Evolutionary conservation across 2,888 invertebrate species (phyloP).

Genomic region (Mechanitis mazaeus): DNA sequence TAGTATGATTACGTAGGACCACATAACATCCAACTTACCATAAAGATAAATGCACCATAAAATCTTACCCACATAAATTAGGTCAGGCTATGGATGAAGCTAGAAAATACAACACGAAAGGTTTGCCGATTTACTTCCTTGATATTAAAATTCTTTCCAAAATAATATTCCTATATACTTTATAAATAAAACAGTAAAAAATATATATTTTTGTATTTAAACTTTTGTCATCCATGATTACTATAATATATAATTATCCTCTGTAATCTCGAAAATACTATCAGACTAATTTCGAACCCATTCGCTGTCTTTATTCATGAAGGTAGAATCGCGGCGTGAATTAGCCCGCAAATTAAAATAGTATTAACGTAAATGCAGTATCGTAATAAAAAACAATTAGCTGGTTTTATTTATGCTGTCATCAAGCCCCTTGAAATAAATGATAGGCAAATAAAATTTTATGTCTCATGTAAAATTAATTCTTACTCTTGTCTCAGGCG

Average conservation of each 20-base stretch:
- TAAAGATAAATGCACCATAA: slow-evolving; percentile 23
- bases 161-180: background rate
- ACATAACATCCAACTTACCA: slow-evolving; percentile 15
- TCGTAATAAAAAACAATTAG: background rate
- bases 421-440: slow-evolving; percentile 2
- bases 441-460: background rate
- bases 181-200: background rate
- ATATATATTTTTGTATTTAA: too few relatives aligned
- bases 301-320: too few relatives aligned
- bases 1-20: background rate
- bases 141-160: too few relatives aligned
- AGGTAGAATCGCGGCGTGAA: too few relatives aligned
- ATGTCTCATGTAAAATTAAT: background rate
- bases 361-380: too few relatives aligned
- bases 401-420: background rate
- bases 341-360: too few relatives aligned
- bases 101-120: background rate
- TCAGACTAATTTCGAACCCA: too few relatives aligned
- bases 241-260: too few relatives aligned
- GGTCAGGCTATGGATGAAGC: background rate
- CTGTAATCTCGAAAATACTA: too few relatives aligned
- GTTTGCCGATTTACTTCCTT: too few relatives aligned
- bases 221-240: too few relatives aligned
- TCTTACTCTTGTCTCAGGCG: background rate
- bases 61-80: slow-evolving; percentile 14